phyloP scores from a whole-genome alignment of 2,888 invertebrate species.

The Tipula confusa region DNA sequence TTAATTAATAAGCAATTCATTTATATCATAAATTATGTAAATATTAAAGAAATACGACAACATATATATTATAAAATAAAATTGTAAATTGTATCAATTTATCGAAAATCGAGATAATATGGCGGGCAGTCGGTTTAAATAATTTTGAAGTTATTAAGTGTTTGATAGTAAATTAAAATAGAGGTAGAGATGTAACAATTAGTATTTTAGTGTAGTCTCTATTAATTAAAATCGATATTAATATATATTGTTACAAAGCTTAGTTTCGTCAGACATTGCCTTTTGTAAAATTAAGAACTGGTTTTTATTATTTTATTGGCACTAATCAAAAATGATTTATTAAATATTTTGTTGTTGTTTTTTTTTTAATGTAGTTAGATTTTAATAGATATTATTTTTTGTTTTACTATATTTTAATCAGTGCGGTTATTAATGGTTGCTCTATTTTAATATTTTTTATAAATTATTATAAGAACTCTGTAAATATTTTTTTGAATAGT shows the following conservation, averaged over 20 bases:
- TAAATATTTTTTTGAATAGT: background rate
- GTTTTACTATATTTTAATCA: background rate
- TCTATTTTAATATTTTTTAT: background rate
- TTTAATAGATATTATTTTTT: background rate
- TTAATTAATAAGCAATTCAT: background rate
- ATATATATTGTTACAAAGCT: too few species aligned
- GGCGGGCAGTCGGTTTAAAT: too few species aligned
- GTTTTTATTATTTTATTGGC: background rate
- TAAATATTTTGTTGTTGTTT: too few species aligned
- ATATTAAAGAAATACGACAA: background rate
- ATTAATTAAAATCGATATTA: too few species aligned
- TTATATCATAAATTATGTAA: background rate
- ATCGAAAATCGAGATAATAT: too few species aligned
- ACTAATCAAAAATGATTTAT: background rate
- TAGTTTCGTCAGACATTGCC: too few species aligned
- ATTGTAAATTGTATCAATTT: too few species aligned
- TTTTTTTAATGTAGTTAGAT: background rate
- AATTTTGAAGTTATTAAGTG: too few species aligned
- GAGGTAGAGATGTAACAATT: too few species aligned
- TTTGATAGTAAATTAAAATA: too few species aligned
- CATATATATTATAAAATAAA: background rate
- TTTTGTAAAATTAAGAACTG: too few species aligned
- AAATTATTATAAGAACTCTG: background rate
- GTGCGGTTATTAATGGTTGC: slow-evolving; percentile 9
- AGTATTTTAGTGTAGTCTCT: too few species aligned